A percentile compares a stretch with the other conserved stretches of the same genome.
Evolutionary conservation across 2,797 vertebrate genomes (phyloP).

Genomic region (Micrastur ruficollis): DNA sequence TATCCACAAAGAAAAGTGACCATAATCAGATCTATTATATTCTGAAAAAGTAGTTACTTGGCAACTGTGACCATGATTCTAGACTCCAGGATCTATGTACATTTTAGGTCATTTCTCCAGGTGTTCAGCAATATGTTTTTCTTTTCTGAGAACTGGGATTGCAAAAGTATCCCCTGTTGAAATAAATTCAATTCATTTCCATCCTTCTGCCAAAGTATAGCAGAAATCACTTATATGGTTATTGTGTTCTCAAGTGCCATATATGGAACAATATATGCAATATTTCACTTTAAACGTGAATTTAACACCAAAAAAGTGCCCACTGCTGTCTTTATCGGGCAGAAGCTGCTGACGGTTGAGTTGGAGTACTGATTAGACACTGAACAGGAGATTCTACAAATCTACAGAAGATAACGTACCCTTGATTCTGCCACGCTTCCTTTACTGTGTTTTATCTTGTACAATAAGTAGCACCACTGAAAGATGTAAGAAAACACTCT

Average conservation of each 20-base stretch:
- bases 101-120: constrained; percentile 5
- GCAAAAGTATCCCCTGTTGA: neutral
- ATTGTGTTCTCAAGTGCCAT: neutral
- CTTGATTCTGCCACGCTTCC: neutral
- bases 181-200: neutral
- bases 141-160: neutral
- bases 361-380: neutral
- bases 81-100: neutral
- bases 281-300: neutral
- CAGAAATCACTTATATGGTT: neutral
- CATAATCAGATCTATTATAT: neutral
- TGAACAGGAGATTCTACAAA: neutral
- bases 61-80: neutral
- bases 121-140: neutral
- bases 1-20: neutral
- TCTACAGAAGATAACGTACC: neutral
- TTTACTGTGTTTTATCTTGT: neutral
- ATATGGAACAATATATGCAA: neutral
- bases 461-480: neutral
- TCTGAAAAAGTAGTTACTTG: neutral
- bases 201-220: neutral
- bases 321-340: neutral
- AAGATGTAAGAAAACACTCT: neutral
- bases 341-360: neutral
- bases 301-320: neutral